Evolutionary conservation across 2,113 vertebrate species (phyloP).

Genomic region (Anser brachyrhynchus): DNA sequence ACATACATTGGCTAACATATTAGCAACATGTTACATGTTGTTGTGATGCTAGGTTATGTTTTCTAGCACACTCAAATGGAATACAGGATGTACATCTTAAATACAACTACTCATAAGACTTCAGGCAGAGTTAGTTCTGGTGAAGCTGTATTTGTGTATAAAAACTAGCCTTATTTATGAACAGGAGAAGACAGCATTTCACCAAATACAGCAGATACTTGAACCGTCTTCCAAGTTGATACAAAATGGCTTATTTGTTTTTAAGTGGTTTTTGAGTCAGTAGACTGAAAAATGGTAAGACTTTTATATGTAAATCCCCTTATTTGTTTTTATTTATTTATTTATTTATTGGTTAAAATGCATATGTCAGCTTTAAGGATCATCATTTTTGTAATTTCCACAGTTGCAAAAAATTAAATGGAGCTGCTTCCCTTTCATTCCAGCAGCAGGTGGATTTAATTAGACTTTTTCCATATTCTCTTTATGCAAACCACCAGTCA

Average conservation of each 20-base stretch:
- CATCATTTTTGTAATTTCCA: not conserved
- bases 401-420: not conserved
- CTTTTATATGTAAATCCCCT: not conserved
- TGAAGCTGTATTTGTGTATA: not conserved
- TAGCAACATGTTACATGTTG: not conserved
- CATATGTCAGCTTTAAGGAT: not conserved
- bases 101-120: not conserved
- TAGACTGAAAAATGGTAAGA: not conserved
- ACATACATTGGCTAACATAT: not conserved
- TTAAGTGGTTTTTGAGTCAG: not conserved
- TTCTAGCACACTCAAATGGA: not conserved
- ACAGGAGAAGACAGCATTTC: not conserved
- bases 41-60: not conserved
- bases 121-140: not conserved
- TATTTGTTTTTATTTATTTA: not conserved
- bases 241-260: not conserved
- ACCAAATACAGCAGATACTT: not conserved
- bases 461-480: not conserved
- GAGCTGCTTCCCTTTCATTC: not conserved
- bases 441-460: slow-evolving; percentile 1
- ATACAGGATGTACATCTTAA: not conserved
- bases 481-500: not conserved
- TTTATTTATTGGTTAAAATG: not conserved
- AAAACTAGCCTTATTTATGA: not conserved
- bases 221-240: not conserved